These are phyloP conservation scores for Formicarius rufipectus DNA, from an alignment of 2,113 vertebrate genomes.

Conservation along the genomic window DNA sequence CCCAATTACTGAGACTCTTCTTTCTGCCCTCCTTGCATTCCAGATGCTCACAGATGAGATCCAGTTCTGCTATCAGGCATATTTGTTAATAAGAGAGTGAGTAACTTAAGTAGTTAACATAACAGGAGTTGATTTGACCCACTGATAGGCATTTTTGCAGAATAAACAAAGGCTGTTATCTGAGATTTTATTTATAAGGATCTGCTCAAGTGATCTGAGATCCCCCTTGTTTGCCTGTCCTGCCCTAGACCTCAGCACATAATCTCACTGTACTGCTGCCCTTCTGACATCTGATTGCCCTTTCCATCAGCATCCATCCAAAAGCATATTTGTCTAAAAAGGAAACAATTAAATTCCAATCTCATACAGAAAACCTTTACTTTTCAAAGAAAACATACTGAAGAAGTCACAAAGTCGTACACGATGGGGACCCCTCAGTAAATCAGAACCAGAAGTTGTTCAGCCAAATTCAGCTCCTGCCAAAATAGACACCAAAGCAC, in stretches of 20 bases:
- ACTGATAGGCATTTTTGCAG: slow-evolving; percentile 33
- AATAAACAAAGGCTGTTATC: slow-evolving; percentile 66
- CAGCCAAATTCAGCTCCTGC: neutral
- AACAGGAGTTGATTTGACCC: slow-evolving; percentile 68
- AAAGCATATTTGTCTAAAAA: slow-evolving; percentile 82
- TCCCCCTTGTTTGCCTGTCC: slow-evolving; percentile 66
- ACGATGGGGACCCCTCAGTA: neutral
- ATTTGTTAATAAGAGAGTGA: slow-evolving; percentile 65
- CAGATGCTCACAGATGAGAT: slow-evolving; percentile 16
- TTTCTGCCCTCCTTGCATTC: neutral
- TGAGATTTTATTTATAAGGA: slow-evolving; percentile 65
- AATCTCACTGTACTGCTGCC: slow-evolving; percentile 68
- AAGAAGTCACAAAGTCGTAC: neutral
- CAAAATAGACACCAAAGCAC: neutral
- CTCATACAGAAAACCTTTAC: slow-evolving; percentile 63
- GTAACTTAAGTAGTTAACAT: slow-evolving; percentile 67
- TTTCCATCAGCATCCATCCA: slow-evolving; percentile 76
- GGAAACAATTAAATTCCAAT: slow-evolving; percentile 83
- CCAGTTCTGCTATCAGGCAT: neutral
- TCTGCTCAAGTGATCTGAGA: slow-evolving; percentile 54
- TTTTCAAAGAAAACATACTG: slow-evolving; percentile 74
- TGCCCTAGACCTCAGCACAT: slow-evolving; percentile 57
- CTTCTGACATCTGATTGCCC: slow-evolving; percentile 70
- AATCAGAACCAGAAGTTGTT: slow-evolving; percentile 40
- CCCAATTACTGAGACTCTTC: neutral